Percentiles rank a stretch among this genome's conserved stretches.
Conservation (phyloP, 1,140 invertebrate species). For the Chironomus striatipennis region DNA sequence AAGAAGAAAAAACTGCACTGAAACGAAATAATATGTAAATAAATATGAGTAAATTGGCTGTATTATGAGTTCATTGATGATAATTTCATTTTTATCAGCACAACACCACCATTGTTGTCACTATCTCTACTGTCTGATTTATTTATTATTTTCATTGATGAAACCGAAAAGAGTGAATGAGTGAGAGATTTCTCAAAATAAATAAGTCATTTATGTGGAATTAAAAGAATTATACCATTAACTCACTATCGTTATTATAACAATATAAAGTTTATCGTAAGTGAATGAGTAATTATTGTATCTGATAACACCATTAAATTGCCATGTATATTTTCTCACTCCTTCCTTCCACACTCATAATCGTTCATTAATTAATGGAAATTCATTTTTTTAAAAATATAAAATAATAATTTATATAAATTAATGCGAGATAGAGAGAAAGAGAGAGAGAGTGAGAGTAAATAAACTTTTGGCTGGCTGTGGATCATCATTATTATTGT, state of each 20-base stretch:
- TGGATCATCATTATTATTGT: not conserved
- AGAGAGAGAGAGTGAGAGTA: too few species aligned
- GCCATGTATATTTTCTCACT: not conserved
- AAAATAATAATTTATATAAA: not conserved
- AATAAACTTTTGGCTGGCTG: not conserved
- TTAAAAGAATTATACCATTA: not conserved
- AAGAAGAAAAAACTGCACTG: too few species aligned
- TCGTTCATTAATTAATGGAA: not conserved
- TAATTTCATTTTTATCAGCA: not conserved
- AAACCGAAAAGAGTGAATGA: not conserved
- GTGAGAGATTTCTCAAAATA: not conserved
- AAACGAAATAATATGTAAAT: too few species aligned
- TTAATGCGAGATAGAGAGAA: too few species aligned
- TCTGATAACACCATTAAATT: conserved; percentile 5
- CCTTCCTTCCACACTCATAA: not conserved
- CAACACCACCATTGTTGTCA: not conserved
- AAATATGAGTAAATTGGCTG: too few species aligned
- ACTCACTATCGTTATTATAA: not conserved
- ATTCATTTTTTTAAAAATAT: not conserved
- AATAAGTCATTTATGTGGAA: not conserved
- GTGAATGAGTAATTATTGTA: not conserved
- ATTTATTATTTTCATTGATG: not conserved
- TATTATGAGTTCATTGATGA: too few species aligned
- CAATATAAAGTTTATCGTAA: not conserved
- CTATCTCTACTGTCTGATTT: not conserved